phyloP scores from a whole-genome alignment of 2,888 invertebrate species.

The Gymnoscelis rufifasciata region DNA sequence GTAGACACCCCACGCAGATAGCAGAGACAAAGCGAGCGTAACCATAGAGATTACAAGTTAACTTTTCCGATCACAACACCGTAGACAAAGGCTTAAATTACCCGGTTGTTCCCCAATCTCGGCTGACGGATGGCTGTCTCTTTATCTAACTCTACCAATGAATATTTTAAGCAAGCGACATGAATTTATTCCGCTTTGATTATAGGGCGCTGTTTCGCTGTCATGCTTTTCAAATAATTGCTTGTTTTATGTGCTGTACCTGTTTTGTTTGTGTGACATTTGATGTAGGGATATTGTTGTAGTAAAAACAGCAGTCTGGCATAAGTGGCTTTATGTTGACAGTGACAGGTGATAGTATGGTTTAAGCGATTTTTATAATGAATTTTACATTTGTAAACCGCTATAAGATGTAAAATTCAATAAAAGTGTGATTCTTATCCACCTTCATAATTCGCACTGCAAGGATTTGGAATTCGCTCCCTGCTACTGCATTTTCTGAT shows the following conservation, averaged over 20 bases:
- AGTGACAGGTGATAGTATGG: too few species aligned
- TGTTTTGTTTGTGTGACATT: background rate
- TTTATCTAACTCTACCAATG: constrained; percentile 36
- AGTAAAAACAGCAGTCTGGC: too few species aligned
- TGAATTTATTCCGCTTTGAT: constrained; percentile 27
- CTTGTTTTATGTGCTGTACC: background rate
- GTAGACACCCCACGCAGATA: constrained; percentile 14
- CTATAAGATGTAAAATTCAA: too few species aligned
- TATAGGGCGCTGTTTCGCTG: background rate
- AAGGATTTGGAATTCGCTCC: too few species aligned
- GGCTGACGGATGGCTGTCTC: constrained; percentile 66
- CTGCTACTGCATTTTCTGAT: too few species aligned
- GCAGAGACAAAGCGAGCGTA: constrained; percentile 26
- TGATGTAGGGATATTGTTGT: too few species aligned
- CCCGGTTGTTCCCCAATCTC: constrained; percentile 54
- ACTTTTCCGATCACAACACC: constrained; percentile 75
- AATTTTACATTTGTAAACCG: too few species aligned
- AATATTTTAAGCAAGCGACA: constrained; percentile 29
- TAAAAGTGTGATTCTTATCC: too few species aligned
- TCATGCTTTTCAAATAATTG: constrained; percentile 1
- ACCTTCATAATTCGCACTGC: too few species aligned
- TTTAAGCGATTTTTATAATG: too few species aligned
- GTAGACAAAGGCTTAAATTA: constrained; percentile 72
- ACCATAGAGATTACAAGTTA: constrained; percentile 73
- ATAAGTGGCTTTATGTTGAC: too few species aligned